Conservation (phyloP, 2,797 vertebrate species). For the Ceryle rudis region DNA sequence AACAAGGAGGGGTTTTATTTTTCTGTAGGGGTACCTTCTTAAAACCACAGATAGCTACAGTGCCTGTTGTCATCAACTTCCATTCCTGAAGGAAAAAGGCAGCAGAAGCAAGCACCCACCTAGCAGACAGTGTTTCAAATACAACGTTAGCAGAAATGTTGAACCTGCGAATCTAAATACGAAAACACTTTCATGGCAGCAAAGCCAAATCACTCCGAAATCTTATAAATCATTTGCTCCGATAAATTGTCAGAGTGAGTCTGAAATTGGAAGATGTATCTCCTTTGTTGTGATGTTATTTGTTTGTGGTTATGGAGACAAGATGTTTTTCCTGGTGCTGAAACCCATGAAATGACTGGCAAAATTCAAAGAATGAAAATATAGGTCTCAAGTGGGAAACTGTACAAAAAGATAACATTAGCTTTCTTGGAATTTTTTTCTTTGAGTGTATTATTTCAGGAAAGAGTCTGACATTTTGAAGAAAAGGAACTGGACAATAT, state of each 20-base stretch:
- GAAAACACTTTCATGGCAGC: not conserved
- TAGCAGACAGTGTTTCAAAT: not conserved
- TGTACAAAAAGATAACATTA: not conserved
- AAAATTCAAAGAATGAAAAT: constrained; percentile 36
- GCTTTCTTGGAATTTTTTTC: constrained; percentile 5
- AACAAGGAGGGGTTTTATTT: not conserved
- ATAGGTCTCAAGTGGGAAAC: constrained; percentile 5
- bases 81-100: not conserved
- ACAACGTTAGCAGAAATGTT: not conserved
- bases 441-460: not conserved
- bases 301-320: constrained; percentile 58
- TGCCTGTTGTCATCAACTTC: not conserved
- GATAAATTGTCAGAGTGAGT: not conserved
- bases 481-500: not conserved
- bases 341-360: constrained; percentile 30
- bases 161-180: not conserved
- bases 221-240: not conserved
- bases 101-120: not conserved
- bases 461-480: not conserved
- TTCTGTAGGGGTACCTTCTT: not conserved
- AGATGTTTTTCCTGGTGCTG: not conserved
- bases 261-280: constrained; percentile 14
- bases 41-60: not conserved
- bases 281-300: constrained; percentile 46
- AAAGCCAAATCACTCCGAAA: not conserved